phyloP scores from a whole-genome alignment of 2,888 invertebrate genomes.

The Drepana falcataria region DNA sequence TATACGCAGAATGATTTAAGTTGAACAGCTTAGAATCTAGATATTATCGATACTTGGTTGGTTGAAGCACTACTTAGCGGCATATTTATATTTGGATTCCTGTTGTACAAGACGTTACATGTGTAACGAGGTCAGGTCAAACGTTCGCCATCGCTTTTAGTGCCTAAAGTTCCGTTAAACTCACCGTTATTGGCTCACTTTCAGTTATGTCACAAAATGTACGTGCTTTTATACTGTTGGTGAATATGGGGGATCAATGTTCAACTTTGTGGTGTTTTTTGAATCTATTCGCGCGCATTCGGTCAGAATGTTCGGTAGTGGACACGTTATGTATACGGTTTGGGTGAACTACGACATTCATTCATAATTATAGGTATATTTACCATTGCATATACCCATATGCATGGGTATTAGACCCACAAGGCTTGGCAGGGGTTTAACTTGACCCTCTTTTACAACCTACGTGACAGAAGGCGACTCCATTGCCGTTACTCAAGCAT shows the following conservation, averaged over 20 bases:
- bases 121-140: slow-evolving; percentile 49
- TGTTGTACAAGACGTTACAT: slow-evolving; percentile 19
- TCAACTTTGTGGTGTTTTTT: background rate
- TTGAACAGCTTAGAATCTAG: no score
- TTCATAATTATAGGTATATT: no score
- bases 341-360: no score
- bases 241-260: background rate
- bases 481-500: no score
- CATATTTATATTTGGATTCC: slow-evolving; percentile 8
- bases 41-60: background rate
- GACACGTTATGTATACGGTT: no score
- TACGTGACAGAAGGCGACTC: no score
- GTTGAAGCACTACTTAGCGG: background rate
- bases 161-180: slow-evolving; percentile 20
- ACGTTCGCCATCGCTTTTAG: slow-evolving; percentile 26
- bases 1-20: no score
- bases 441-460: no score
- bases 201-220: background rate
- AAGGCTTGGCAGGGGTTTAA: no score
- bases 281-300: background rate
- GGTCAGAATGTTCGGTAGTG: background rate
- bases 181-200: slow-evolving; percentile 1
- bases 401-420: no score
- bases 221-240: background rate
- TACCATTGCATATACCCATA: no score